phyloP scores from a whole-genome alignment of 2,797 vertebrate species.

The Rhinichthys osculus region DNA sequence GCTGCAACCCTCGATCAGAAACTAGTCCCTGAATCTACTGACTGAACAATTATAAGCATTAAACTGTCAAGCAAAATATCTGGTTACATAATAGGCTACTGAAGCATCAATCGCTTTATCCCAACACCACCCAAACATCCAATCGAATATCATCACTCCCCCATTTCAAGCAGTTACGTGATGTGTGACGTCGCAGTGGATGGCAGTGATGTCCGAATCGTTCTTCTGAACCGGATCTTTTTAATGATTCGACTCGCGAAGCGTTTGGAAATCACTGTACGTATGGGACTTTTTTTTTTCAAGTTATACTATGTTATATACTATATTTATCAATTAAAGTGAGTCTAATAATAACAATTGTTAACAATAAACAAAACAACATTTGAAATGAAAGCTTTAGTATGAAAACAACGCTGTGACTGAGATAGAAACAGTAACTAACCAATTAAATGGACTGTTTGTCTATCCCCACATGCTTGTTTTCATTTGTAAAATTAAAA shows the following conservation, averaged over 20 bases:
- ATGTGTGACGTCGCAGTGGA: constrained; percentile 81
- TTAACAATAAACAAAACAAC: neutral
- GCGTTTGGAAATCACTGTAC: neutral
- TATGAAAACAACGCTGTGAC: neutral
- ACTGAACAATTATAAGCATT: constrained; percentile 23
- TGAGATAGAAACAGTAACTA: neutral
- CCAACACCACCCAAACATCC: constrained; percentile 61
- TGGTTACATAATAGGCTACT: constrained; percentile 73
- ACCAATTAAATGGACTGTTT: neutral
- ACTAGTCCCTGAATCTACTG: neutral
- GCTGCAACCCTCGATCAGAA: constrained; percentile 20
- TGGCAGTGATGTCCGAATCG: constrained; percentile 62
- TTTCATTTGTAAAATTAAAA: neutral
- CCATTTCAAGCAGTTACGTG: constrained; percentile 79
- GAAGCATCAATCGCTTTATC: constrained; percentile 74
- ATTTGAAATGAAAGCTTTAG: neutral
- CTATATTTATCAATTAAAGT: neutral
- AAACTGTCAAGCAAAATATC: constrained; percentile 41
- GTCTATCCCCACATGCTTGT: neutral
- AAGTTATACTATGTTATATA: neutral
- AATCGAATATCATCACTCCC: constrained; percentile 76
- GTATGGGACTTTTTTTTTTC: neutral
- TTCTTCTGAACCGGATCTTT: constrained; percentile 22
- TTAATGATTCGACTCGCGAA: neutral
- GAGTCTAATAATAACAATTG: neutral